Percentiles rank a stretch among this genome's conserved stretches.
Evolutionary conservation across 2,797 vertebrate genomes (phyloP).

Genomic region (Crenuchus spilurus): DNA sequence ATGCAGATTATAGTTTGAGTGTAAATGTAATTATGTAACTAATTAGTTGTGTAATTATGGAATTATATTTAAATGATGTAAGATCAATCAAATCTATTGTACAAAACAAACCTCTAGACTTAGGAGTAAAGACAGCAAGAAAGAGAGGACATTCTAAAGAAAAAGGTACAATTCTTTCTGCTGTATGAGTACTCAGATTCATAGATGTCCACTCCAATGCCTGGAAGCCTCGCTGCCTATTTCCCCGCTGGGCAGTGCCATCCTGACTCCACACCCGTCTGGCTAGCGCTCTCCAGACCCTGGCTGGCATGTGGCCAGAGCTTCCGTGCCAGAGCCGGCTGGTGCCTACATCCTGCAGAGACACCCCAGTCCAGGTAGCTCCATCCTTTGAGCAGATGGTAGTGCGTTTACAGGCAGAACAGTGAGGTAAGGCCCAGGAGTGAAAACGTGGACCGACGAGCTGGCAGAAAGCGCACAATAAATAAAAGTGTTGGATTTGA

Average conservation of each 20-base stretch:
- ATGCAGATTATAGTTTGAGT: too few relatives aligned
- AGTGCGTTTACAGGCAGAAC: conserved; percentile 7
- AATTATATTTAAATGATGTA: too few relatives aligned
- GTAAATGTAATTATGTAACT: too few relatives aligned
- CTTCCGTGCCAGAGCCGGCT: conserved; percentile 66
- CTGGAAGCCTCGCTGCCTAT: conserved; percentile 25
- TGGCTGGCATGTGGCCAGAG: conserved; percentile 62
- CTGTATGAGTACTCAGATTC: neutral
- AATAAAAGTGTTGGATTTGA: conserved; percentile 30
- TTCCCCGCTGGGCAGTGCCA: conserved; percentile 48
- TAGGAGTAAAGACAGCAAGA: neutral
- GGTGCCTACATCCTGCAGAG: conserved; percentile 62
- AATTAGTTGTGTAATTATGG: too few relatives aligned
- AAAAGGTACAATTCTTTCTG: too few relatives aligned
- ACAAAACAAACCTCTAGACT: too few relatives aligned
- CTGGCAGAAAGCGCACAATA: conserved; percentile 7
- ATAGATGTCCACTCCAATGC: conserved; percentile 15
- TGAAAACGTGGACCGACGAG: conserved; percentile 36
- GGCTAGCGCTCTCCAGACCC: conserved; percentile 61
- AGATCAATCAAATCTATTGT: too few relatives aligned
- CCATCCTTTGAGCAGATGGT: conserved; percentile 73
- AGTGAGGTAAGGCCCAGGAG: conserved; percentile 42
- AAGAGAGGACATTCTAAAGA: neutral
- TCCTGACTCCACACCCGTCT: conserved; percentile 66
- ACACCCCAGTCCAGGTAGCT: conserved; percentile 64